Conservation (phyloP, 2,113 vertebrate species). For the Girardinichthys multiradiatus region DNA sequence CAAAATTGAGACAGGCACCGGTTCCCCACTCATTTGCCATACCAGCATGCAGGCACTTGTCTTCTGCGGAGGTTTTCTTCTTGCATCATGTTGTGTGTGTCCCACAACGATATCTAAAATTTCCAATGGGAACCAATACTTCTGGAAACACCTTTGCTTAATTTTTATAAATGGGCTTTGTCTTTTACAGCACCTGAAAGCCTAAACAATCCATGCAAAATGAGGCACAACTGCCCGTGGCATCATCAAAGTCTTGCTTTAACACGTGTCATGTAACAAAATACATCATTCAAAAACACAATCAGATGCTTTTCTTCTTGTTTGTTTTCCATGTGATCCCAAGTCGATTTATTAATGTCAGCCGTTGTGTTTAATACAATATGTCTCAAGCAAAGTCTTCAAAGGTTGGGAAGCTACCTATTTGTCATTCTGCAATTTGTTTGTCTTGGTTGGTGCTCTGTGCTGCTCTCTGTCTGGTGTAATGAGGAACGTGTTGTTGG, state of each 20-base stretch:
- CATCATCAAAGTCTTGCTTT: conserved; percentile 59
- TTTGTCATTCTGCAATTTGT: conserved; percentile 77
- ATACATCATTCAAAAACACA: conserved; percentile 59
- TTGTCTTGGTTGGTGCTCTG: conserved; percentile 62
- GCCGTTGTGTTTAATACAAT: conserved; percentile 66
- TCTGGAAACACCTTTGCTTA: conserved; percentile 43
- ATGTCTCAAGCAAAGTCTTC: conserved; percentile 61
- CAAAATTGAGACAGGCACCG: conserved; percentile 45
- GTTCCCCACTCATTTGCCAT: conserved; percentile 45
- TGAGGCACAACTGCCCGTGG: conserved; percentile 45
- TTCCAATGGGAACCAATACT: conserved; percentile 42
- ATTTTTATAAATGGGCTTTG: conserved; percentile 68
- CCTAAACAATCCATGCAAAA: conserved; percentile 40
- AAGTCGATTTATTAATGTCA: conserved; percentile 71
- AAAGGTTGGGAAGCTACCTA: conserved; percentile 62
- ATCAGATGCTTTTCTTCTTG: conserved; percentile 62
- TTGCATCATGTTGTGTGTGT: conserved; percentile 44
- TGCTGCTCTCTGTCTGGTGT: conserved; percentile 52
- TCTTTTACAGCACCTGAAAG: conserved; percentile 55
- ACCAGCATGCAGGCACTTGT: conserved; percentile 57
- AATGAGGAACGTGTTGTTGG: conserved; percentile 74
- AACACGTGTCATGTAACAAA: conserved; percentile 34
- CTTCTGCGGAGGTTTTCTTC: conserved; percentile 38
- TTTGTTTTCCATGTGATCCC: conserved; percentile 37
- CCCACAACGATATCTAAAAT: conserved; percentile 49